Conservation (phyloP, 2,113 vertebrate genomes). For the Nothoprocta pentlandii region DNA sequence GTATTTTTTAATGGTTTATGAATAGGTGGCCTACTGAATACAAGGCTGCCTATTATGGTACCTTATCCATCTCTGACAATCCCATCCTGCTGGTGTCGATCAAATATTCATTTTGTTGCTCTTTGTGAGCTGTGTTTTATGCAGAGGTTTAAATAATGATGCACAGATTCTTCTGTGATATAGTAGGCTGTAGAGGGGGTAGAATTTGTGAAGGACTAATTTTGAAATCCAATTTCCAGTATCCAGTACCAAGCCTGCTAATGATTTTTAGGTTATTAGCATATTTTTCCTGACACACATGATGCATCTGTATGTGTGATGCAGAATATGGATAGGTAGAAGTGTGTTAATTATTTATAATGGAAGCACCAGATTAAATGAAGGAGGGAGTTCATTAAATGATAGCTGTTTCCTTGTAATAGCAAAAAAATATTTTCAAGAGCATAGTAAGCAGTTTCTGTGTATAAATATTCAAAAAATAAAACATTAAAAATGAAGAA, state of each 20-base stretch:
- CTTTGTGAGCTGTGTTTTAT: constrained; percentile 62
- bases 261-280: background rate
- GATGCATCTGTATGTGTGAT: background rate
- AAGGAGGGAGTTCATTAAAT: background rate
- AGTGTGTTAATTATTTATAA: background rate
- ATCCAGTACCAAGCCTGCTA: background rate
- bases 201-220: background rate
- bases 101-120: background rate
- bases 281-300: background rate
- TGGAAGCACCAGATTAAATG: background rate
- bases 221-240: background rate
- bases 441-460: background rate
- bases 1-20: background rate
- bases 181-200: background rate
- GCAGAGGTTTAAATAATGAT: background rate
- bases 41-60: constrained; percentile 22
- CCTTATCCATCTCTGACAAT: constrained; percentile 15
- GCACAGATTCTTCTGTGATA: background rate
- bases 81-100: background rate
- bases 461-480: background rate
- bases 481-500: background rate
- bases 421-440: background rate
- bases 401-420: background rate
- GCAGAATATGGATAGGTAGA: background rate
- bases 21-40: constrained; percentile 10